phyloP scores from a whole-genome alignment of 35 echinoderm and acorn worm genomes.

The Amphiura filiformis region DNA sequence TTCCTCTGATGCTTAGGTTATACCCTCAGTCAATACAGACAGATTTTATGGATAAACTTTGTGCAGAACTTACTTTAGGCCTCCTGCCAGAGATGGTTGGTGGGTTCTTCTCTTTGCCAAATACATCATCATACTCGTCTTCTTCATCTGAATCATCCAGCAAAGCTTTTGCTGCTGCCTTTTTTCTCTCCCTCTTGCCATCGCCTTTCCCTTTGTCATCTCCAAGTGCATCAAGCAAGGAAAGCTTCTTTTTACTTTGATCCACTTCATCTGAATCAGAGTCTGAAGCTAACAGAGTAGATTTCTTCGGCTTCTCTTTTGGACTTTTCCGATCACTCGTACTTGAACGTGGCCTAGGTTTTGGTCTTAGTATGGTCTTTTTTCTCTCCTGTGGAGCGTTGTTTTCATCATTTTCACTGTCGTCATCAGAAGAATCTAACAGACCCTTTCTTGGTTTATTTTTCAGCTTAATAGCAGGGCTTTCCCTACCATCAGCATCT shows the following conservation, averaged over 20 bases:
- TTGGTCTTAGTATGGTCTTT: background rate
- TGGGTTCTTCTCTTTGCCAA: conserved; percentile 19
- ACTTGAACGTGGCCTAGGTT: background rate
- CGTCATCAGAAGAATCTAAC: conserved; percentile 10
- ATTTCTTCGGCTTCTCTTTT: no score
- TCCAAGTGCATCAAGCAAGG: conserved; percentile 36
- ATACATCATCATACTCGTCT: conserved; percentile 35
- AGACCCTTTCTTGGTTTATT: background rate
- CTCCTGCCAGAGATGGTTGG: conserved; percentile 41
- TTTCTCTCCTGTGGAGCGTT: background rate
- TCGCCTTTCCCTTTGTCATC: conserved; percentile 8
- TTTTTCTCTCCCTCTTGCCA: conserved; percentile 16
- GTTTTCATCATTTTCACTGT: background rate
- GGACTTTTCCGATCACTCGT: background rate
- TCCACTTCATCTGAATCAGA: conserved; percentile 36
- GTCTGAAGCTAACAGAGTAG: conserved; percentile 15
- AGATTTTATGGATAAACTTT: no score
- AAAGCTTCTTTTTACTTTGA: background rate
- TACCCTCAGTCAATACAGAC: no score
- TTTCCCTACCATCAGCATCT: background rate
- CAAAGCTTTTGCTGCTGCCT: background rate
- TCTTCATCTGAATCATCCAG: conserved; percentile 41
- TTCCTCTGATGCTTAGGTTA: no score
- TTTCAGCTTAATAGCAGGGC: background rate
- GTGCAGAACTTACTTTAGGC: conserved; percentile 42